A percentile compares a stretch with the other conserved stretches of the same genome.
Evolutionary conservation across 2,113 vertebrate species (phyloP).

Genomic region (Lontra canadensis): DNA sequence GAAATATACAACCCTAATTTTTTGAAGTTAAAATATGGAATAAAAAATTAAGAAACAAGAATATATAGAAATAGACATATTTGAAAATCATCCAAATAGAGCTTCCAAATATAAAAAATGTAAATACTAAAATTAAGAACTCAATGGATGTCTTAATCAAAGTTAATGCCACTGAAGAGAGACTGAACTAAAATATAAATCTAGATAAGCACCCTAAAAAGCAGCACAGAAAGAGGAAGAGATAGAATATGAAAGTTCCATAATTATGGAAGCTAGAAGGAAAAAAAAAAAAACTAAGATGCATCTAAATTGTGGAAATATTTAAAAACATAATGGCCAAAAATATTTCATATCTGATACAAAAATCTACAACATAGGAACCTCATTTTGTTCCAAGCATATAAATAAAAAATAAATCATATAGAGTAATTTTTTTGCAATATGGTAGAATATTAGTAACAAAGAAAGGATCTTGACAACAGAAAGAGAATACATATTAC

Average conservation of each 20-base stretch:
- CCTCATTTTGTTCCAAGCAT: neutral
- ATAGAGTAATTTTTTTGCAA: neutral
- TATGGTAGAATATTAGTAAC: neutral
- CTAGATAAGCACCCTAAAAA: neutral
- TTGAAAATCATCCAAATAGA: neutral
- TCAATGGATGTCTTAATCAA: neutral
- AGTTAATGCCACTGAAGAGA: neutral
- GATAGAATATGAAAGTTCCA: neutral
- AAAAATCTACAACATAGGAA: neutral
- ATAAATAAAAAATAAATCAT: constrained; percentile 18
- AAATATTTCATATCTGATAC: neutral
- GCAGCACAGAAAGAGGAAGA: neutral
- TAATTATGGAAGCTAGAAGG: neutral
- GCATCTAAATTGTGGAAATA: neutral
- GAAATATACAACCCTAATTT: neutral
- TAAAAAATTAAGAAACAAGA: constrained; percentile 13
- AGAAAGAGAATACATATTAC: neutral
- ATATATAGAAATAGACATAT: neutral
- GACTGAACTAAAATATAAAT: neutral
- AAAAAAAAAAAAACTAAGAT: neutral
- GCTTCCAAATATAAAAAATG: neutral
- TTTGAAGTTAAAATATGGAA: neutral
- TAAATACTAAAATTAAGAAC: neutral
- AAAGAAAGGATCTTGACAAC: neutral
- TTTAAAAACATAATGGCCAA: neutral